Conservation (phyloP, 1,140 invertebrate genomes). For the Macrostomum lignano region DNA sequence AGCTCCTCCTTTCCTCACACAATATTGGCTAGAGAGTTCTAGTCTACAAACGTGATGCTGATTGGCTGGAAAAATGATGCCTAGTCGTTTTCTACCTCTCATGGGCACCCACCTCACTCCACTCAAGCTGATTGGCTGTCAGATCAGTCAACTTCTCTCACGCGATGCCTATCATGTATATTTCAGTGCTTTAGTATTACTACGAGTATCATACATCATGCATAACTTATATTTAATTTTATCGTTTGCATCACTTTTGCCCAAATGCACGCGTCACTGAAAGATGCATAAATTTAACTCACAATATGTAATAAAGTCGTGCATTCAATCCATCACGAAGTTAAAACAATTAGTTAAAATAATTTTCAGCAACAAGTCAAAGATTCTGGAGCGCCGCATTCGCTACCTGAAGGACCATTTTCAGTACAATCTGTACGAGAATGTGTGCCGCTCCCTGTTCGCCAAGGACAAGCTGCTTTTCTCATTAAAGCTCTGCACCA, state of each 20-base stretch:
- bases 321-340: too few relatives aligned
- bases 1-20: too few relatives aligned
- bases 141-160: too few relatives aligned
- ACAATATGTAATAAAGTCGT: too few relatives aligned
- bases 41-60: slow-evolving; percentile 22
- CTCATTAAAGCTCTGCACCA: slow-evolving; percentile 13
- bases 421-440: slow-evolving; percentile 25
- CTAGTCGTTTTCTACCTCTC: slow-evolving; percentile 22
- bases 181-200: too few relatives aligned
- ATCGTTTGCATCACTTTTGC: too few relatives aligned
- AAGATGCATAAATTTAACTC: too few relatives aligned
- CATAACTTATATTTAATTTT: slow-evolving; percentile 24
- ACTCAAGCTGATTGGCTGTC: too few relatives aligned
- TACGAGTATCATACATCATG: too few relatives aligned
- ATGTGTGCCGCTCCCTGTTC: slow-evolving; percentile 25
- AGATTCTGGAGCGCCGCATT: slow-evolving; percentile 24
- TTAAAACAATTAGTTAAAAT: too few relatives aligned
- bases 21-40: slow-evolving; percentile 31
- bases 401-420: slow-evolving; percentile 27
- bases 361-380: slow-evolving; percentile 31
- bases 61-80: slow-evolving; percentile 25
- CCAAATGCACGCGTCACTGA: too few relatives aligned
- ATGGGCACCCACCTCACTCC: slow-evolving; percentile 25
- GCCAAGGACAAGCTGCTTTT: slow-evolving; percentile 25
- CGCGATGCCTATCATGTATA: too few relatives aligned